These are phyloP conservation scores for Battus philenor DNA, from an alignment of 1,140 invertebrate genomes.

Conservation along the genomic window DNA sequence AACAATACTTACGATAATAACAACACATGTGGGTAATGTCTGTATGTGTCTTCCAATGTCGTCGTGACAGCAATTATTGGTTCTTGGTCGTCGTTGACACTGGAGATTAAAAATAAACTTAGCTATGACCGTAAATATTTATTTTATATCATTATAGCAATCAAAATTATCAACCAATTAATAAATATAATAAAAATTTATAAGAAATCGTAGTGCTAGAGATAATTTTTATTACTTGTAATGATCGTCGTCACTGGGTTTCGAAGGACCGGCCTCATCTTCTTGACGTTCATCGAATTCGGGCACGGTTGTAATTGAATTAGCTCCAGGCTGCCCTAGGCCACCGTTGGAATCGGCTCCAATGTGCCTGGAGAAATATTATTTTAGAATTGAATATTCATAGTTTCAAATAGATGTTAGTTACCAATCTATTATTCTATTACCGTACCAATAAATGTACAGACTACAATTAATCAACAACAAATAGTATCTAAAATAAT, in stretches of 20 bases:
- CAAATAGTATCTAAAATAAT: too few relatives aligned
- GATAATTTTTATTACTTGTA: constrained; percentile 41
- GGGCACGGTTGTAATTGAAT: neutral
- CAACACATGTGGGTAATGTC: constrained; percentile 75
- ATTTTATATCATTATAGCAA: too few relatives aligned
- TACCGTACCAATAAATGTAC: too few relatives aligned
- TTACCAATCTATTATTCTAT: too few relatives aligned
- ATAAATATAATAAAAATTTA: neutral
- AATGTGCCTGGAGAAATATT: constrained; percentile 3
- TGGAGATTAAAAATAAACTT: too few relatives aligned
- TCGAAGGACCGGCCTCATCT: constrained; percentile 44
- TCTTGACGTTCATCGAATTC: constrained; percentile 7
- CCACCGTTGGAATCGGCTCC: constrained; percentile 17
- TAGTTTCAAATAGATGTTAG: too few relatives aligned
- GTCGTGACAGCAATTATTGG: constrained; percentile 62
- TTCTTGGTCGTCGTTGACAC: constrained; percentile 63
- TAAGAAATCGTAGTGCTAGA: neutral
- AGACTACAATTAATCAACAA: too few relatives aligned
- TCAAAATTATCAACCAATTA: too few relatives aligned
- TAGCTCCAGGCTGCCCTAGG: neutral
- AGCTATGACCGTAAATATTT: too few relatives aligned
- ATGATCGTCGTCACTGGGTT: constrained; percentile 47
- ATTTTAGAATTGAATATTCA: too few relatives aligned
- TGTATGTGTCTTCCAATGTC: constrained; percentile 59
- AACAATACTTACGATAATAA: constrained; percentile 77